Conservation (phyloP, 2,888 invertebrate species). For the Cantharis flavilabris region DNA sequence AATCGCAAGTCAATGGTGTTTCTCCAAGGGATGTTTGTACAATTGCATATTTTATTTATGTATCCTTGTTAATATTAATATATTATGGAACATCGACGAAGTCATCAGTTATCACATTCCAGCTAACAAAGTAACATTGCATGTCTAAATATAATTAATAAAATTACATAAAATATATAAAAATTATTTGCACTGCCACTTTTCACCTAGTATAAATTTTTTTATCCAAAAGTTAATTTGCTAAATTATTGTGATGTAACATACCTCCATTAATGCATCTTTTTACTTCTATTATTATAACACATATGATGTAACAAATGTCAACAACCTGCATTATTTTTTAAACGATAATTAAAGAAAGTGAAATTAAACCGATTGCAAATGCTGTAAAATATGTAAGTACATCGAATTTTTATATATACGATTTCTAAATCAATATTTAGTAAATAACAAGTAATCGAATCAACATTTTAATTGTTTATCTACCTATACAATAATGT, state of each 20-base stretch:
- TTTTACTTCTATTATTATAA: not conserved
- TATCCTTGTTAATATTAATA: too few relatives aligned
- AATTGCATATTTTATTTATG: too few relatives aligned
- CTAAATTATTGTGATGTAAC: not conserved
- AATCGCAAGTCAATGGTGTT: too few relatives aligned
- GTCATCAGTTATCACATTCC: not conserved
- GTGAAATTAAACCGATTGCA: not conserved
- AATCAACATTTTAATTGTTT: slow-evolving; percentile 11
- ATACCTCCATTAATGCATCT: not conserved
- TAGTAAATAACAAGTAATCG: not conserved
- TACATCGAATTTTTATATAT: not conserved
- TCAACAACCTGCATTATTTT: slow-evolving; percentile 6
- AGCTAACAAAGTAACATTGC: not conserved
- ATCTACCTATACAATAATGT: not conserved
- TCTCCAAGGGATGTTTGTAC: too few relatives aligned
- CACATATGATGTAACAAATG: not conserved
- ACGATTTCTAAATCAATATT: slow-evolving; percentile 12
- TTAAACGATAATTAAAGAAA: slow-evolving; percentile 6
- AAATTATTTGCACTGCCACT: not conserved
- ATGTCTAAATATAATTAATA: not conserved
- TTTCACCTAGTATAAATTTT: not conserved
- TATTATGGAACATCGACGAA: not conserved
- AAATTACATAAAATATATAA: not conserved
- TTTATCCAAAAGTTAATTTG: not conserved
- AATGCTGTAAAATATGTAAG: not conserved